A percentile compares a stretch with the other conserved stretches of the same genome.
These are phyloP conservation scores for Gnathochromis pfefferi DNA, from an alignment of 2,113 vertebrate genomes.

Conservation along the genomic window DNA sequence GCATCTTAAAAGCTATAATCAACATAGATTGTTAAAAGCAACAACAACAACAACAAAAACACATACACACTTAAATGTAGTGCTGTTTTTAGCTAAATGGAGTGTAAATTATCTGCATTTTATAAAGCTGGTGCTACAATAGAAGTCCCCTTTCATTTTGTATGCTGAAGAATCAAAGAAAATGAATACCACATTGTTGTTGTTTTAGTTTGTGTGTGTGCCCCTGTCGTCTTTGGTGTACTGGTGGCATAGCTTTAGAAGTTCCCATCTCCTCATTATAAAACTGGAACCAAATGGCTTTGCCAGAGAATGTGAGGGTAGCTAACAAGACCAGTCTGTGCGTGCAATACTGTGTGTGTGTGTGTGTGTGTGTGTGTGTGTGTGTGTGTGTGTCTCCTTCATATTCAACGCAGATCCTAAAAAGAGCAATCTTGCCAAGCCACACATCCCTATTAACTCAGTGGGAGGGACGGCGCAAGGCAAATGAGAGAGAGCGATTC, in stretches of 20 bases:
- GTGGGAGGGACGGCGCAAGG: neutral
- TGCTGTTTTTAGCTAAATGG: neutral
- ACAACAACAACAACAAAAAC: neutral
- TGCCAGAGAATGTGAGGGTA: constrained; percentile 51
- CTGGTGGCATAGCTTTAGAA: constrained; percentile 46
- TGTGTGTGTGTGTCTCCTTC: constrained; percentile 34
- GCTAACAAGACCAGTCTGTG: constrained; percentile 63
- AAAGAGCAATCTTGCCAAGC: constrained; percentile 52
- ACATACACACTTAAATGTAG: neutral
- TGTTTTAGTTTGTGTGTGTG: neutral
- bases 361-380: neutral
- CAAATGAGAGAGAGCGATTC: constrained; percentile 5
- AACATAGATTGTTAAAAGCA: neutral
- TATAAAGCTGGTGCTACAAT: neutral
- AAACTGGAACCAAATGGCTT: constrained; percentile 65
- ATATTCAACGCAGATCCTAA: constrained; percentile 55
- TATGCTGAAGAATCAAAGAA: neutral
- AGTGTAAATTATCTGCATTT: neutral
- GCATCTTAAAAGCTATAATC: neutral
- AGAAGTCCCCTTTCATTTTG: neutral
- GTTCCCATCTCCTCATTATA: constrained; percentile 55
- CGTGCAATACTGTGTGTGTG: constrained; percentile 15
- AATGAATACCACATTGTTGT: constrained; percentile 1
- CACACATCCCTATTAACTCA: constrained; percentile 56
- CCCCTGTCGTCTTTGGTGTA: constrained; percentile 16